Evolutionary conservation across 1,140 invertebrate genomes (phyloP).

Genomic region (Paraescarpia echinospica): DNA sequence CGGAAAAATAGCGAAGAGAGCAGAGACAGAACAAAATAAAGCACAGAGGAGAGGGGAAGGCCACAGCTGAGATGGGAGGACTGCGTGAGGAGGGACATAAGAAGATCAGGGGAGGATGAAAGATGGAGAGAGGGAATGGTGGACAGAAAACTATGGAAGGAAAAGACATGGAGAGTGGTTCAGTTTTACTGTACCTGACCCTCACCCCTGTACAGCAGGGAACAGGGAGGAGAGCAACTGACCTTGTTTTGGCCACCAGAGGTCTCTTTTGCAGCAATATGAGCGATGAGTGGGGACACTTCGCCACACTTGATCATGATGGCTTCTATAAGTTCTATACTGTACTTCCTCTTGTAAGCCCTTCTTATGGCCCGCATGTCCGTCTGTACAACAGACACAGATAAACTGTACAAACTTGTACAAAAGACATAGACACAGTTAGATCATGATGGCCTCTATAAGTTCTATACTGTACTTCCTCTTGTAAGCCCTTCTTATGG

Average conservation of each 20-base stretch:
- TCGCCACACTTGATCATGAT: neutral
- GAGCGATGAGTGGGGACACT: neutral
- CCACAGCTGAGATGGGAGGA: too few relatives aligned
- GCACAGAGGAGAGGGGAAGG: too few relatives aligned
- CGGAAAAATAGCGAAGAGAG: too few relatives aligned
- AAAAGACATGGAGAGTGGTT: too few relatives aligned
- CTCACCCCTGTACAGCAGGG: too few relatives aligned
- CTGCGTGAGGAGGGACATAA: too few relatives aligned
- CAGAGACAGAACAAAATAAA: too few relatives aligned
- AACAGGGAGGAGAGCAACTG: too few relatives aligned
- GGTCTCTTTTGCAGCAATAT: constrained; percentile 8
- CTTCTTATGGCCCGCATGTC: constrained; percentile 44
- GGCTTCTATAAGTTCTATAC: constrained; percentile 44
- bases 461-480: constrained; percentile 47
- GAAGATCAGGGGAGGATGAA: too few relatives aligned
- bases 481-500: constrained; percentile 45
- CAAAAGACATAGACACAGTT: neutral
- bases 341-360: constrained; percentile 50
- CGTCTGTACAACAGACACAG: neutral
- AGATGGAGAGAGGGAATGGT: too few relatives aligned
- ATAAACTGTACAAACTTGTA: neutral
- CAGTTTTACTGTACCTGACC: too few relatives aligned
- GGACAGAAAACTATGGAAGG: too few relatives aligned
- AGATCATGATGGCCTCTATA: constrained; percentile 32
- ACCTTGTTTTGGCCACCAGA: neutral